Conservation (phyloP, 2,888 invertebrate species). For the Keiferia lycopersicella region DNA sequence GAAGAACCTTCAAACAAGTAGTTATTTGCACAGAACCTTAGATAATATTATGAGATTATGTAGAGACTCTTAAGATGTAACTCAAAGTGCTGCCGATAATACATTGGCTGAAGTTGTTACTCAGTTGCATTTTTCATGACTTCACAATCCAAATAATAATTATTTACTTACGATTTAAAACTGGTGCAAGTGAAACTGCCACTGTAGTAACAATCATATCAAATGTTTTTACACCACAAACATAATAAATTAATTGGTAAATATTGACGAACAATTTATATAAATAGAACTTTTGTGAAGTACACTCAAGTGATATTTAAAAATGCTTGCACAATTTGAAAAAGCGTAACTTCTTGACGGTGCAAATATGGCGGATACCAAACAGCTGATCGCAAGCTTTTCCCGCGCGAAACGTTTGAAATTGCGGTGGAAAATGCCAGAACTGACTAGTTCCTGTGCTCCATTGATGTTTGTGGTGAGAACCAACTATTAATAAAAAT, state of each 20-base stretch:
- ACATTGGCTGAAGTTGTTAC: too few species aligned
- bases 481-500: neutral
- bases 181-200: neutral
- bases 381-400: neutral
- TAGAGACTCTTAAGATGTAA: too few species aligned
- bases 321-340: neutral
- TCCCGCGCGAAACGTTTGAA: neutral
- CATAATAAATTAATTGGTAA: too few species aligned
- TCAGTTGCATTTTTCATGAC: too few species aligned
- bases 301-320: neutral
- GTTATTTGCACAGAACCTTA: too few species aligned
- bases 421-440: neutral
- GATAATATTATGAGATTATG: too few species aligned
- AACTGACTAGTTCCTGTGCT: neutral
- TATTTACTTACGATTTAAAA: too few species aligned
- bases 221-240: neutral
- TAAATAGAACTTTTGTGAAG: neutral
- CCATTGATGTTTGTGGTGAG: constrained; percentile 24
- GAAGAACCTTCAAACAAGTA: too few species aligned
- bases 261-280: neutral
- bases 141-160: too few species aligned
- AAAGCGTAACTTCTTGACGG: neutral
- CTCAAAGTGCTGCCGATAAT: too few species aligned
- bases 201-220: neutral
- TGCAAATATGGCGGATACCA: neutral